A percentile compares a stretch with the other conserved stretches of the same genome.
Evolutionary conservation across 2,797 vertebrate species (phyloP).

Genomic region (Sandelia bainsii): DNA sequence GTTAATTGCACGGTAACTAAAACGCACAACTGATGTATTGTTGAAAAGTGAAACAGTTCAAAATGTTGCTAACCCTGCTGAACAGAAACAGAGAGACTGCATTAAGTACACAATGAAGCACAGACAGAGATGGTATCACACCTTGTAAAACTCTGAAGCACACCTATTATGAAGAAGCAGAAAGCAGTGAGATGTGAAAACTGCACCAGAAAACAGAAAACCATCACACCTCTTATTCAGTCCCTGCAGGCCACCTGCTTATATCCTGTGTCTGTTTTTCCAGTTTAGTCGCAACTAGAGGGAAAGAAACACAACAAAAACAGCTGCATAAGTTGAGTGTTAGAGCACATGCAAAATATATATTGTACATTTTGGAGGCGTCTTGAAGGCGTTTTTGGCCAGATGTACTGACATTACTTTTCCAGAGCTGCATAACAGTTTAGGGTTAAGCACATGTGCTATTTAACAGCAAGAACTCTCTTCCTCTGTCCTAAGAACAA

Average conservation of each 20-base stretch:
- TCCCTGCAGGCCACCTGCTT: slow-evolving; percentile 67
- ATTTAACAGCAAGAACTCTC: slow-evolving; percentile 8
- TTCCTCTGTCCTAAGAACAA: not conserved
- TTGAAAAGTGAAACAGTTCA: slow-evolving; percentile 5
- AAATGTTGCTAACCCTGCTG: slow-evolving; percentile 13
- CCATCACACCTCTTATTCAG: slow-evolving; percentile 65
- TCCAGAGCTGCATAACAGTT: not conserved
- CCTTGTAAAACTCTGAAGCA: slow-evolving; percentile 64
- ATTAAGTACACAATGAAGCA: slow-evolving; percentile 46
- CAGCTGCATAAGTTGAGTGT: slow-evolving; percentile 49
- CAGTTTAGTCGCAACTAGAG: slow-evolving; percentile 42
- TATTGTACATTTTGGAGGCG: not conserved
- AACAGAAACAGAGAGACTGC: slow-evolving; percentile 24
- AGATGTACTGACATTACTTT: slow-evolving; percentile 27
- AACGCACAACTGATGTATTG: slow-evolving; percentile 18
- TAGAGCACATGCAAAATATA: slow-evolving; percentile 24
- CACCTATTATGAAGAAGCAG: slow-evolving; percentile 69
- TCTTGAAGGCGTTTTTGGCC: slow-evolving; percentile 1
- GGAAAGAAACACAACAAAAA: slow-evolving; percentile 37
- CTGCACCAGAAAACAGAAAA: slow-evolving; percentile 68
- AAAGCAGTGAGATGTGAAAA: slow-evolving; percentile 71
- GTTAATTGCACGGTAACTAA: slow-evolving; percentile 6
- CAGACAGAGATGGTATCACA: slow-evolving; percentile 58
- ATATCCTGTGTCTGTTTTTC: slow-evolving; percentile 63
- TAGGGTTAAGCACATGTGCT: slow-evolving; percentile 17